Evolutionary conservation across 2,113 vertebrate genomes (phyloP).

Genomic region (Leiothrix lutea): DNA sequence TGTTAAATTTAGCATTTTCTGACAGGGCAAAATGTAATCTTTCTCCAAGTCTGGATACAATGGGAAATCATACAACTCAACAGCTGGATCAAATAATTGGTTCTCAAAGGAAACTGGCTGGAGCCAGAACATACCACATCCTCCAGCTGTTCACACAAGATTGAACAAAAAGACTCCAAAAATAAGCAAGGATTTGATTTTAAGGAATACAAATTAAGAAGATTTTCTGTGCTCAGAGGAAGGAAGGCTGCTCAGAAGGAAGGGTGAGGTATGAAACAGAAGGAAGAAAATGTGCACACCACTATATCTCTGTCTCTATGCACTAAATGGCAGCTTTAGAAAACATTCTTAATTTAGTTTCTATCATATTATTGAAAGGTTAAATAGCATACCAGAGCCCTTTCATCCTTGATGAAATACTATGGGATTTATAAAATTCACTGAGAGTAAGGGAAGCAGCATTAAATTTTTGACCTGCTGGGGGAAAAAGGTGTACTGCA

Average conservation of each 20-base stretch:
- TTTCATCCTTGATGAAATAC: background rate
- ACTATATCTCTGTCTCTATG: background rate
- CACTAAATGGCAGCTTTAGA: background rate
- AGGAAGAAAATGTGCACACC: background rate
- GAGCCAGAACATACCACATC: background rate
- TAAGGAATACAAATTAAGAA: background rate
- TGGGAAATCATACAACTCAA: background rate
- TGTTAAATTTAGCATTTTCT: background rate
- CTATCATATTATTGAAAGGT: background rate
- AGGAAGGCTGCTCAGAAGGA: background rate
- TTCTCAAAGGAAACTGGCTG: background rate
- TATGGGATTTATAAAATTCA: background rate
- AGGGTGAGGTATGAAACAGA: background rate
- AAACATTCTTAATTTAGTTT: background rate
- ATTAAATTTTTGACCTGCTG: background rate
- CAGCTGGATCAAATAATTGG: background rate
- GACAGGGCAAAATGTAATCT: background rate
- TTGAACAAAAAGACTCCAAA: background rate
- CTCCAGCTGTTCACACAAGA: background rate
- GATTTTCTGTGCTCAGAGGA: background rate
- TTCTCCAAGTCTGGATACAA: background rate
- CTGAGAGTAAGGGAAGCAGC: background rate
- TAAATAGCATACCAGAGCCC: background rate
- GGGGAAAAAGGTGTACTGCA: background rate
- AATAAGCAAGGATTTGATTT: background rate